Conservation (phyloP, 2,888 invertebrate species). For the Orthosia gothica region DNA sequence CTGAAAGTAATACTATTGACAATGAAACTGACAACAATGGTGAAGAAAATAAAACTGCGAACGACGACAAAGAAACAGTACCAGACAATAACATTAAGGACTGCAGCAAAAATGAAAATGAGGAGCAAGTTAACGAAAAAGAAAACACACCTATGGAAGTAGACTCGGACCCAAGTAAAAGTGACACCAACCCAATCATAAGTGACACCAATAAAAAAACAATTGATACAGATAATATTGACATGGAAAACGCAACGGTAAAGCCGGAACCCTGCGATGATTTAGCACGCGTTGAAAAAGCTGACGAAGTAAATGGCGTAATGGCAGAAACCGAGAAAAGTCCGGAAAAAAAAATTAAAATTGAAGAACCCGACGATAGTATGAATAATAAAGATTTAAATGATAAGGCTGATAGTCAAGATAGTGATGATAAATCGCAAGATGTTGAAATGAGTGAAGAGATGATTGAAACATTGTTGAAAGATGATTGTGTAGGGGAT, state of each 20-base stretch:
- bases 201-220: constrained; percentile 9
- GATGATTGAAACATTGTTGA: constrained; percentile 82
- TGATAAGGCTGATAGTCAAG: constrained; percentile 62
- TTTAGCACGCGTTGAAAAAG: constrained; percentile 25
- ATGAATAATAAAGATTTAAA: constrained; percentile 38
- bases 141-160: constrained; percentile 28
- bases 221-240: constrained; percentile 4
- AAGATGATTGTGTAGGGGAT: constrained; percentile 75
- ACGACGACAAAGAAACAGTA: constrained; percentile 28
- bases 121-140: constrained; percentile 26
- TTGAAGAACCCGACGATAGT: constrained; percentile 22
- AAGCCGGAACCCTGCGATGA: background rate
- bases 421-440: constrained; percentile 71
- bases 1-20: constrained; percentile 35
- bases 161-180: constrained; percentile 31
- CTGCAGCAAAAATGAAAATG: constrained; percentile 26
- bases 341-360: constrained; percentile 25
- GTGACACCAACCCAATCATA: constrained; percentile 12
- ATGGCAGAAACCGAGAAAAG: constrained; percentile 16
- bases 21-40: constrained; percentile 31
- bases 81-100: constrained; percentile 33
- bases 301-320: constrained; percentile 40
- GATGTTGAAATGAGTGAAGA: constrained; percentile 84
- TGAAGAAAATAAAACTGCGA: constrained; percentile 37
- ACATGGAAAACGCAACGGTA: background rate